Conservation (phyloP, 2,797 vertebrate genomes). For the Trachops cirrhosus region DNA sequence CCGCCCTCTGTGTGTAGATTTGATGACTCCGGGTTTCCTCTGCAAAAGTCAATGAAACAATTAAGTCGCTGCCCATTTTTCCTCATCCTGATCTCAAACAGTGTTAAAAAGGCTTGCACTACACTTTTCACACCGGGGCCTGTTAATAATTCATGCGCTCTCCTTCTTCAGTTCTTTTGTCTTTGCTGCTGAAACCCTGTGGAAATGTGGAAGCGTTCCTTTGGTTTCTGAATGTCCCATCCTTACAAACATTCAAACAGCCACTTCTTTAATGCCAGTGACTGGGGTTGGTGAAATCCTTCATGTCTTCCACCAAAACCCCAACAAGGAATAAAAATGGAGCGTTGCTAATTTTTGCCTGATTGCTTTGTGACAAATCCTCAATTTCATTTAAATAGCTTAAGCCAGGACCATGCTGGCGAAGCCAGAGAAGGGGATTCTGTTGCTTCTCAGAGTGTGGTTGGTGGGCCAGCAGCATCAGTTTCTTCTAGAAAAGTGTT, state of each 20-base stretch:
- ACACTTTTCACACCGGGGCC: slow-evolving; percentile 66
- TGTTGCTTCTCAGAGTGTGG: too few species aligned
- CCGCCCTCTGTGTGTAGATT: slow-evolving; percentile 44
- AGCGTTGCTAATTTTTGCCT: slow-evolving; percentile 46
- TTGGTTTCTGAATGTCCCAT: background rate
- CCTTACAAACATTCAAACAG: background rate
- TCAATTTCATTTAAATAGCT: background rate
- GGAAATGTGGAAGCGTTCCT: background rate
- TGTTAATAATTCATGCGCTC: slow-evolving; percentile 67
- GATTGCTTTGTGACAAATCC: background rate
- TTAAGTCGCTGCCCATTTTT: slow-evolving; percentile 77
- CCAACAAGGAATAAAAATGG: background rate
- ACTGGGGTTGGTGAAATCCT: background rate
- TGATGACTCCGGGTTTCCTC: slow-evolving; percentile 75
- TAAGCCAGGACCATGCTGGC: background rate
- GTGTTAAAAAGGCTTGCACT: slow-evolving; percentile 75
- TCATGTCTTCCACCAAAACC: slow-evolving; percentile 43
- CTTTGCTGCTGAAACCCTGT: slow-evolving; percentile 22
- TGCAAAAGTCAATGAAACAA: slow-evolving; percentile 79
- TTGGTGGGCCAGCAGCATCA: background rate
- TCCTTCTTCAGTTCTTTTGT: slow-evolving; percentile 3
- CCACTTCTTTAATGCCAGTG: background rate
- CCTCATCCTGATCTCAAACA: slow-evolving; percentile 70
- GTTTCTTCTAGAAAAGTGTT: background rate
- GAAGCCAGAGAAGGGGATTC: background rate